Percentiles rank a stretch among this genome's conserved stretches.
These are phyloP conservation scores for Tricholauxania praeusta DNA, from an alignment of 2,888 invertebrate species.

Conservation along the genomic window DNA sequence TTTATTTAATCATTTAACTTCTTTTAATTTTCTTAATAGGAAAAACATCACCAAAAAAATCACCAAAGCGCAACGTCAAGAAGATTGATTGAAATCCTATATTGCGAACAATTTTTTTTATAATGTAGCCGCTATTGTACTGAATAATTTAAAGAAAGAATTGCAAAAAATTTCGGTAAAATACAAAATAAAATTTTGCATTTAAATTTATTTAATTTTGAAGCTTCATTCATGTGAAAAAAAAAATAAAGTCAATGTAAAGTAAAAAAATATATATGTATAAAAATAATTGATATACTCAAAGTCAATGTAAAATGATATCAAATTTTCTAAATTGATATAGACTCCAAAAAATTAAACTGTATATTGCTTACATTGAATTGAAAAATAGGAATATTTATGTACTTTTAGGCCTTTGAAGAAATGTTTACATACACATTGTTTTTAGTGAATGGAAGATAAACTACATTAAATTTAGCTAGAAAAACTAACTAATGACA, in stretches of 20 bases:
- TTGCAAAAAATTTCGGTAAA: not conserved
- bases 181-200: not conserved
- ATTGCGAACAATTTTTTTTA: not conserved
- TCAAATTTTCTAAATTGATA: too few relatives aligned
- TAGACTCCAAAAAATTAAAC: too few relatives aligned
- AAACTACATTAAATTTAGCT: too few relatives aligned
- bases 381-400: too few relatives aligned
- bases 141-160: conserved; percentile 11
- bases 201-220: not conserved
- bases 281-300: too few relatives aligned
- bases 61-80: conserved; percentile 53
- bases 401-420: not conserved
- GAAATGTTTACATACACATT: not conserved
- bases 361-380: too few relatives aligned
- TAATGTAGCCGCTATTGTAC: conserved; percentile 9
- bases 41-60: conserved; percentile 57
- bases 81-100: conserved; percentile 47
- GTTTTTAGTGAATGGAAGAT: too few relatives aligned
- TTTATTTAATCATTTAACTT: conserved; percentile 25
- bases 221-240: not conserved
- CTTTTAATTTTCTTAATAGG: conserved; percentile 52
- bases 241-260: not conserved
- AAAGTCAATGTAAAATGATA: too few relatives aligned
- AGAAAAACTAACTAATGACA: too few relatives aligned
- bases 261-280: not conserved